Percentiles rank a stretch among this genome's conserved stretches.
These are phyloP conservation scores for Salvator merianae DNA, from an alignment of 2,113 vertebrate species.

Conservation along the genomic window DNA sequence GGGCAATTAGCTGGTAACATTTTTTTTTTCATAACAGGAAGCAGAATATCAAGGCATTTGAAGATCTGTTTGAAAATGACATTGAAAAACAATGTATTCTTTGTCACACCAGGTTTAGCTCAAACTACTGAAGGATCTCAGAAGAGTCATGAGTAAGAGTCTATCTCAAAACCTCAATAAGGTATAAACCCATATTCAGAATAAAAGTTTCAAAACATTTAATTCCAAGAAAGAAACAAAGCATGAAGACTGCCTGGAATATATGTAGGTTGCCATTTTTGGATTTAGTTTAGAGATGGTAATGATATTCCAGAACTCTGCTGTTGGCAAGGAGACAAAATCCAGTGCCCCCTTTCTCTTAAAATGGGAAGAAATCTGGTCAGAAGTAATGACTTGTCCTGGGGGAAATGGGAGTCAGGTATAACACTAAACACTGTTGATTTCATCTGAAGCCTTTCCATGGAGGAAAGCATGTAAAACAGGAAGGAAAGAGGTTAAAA, in stretches of 20 bases:
- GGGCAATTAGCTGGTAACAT: not conserved
- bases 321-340: not conserved
- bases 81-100: no score
- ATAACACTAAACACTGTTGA: not conserved
- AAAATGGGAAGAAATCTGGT: not conserved
- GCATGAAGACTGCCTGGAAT: no score
- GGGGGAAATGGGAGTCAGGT: not conserved
- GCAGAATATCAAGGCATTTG: not conserved
- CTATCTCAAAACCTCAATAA: no score
- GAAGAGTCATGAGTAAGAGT: no score
- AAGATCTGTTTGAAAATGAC: no score
- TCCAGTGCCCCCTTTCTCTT: not conserved
- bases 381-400: not conserved
- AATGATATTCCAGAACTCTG: not conserved
- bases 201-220: no score
- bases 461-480: not conserved
- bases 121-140: no score
- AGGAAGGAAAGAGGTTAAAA: not conserved
- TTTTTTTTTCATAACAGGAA: constrained; percentile 12
- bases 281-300: no score
- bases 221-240: no score
- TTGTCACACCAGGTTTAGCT: no score
- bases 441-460: not conserved
- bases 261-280: no score
- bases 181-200: no score